Evolutionary conservation across 2,888 invertebrate species (phyloP).

Genomic region (Xiphydria camelus): DNA sequence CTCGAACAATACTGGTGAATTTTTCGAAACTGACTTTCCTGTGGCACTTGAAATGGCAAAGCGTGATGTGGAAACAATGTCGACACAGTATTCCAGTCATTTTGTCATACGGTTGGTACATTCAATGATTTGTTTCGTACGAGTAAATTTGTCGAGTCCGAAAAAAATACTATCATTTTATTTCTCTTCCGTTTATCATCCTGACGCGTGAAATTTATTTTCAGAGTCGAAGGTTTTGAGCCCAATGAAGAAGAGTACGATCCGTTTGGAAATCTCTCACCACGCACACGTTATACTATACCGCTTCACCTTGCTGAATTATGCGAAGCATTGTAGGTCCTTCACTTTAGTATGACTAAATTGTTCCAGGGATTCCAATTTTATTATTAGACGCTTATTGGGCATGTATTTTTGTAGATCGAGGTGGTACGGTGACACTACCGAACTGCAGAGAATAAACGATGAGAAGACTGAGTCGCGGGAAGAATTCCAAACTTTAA

Average conservation of each 20-base stretch:
- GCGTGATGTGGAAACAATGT: slow-evolving; percentile 24
- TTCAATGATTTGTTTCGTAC: too few species aligned
- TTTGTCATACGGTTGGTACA: slow-evolving; percentile 39
- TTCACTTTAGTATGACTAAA: too few species aligned
- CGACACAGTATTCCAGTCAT: slow-evolving; percentile 33
- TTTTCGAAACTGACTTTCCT: slow-evolving; percentile 39
- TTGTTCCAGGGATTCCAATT: too few species aligned
- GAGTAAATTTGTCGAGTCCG: not conserved
- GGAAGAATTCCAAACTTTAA: too few species aligned
- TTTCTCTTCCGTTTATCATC: not conserved
- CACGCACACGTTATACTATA: slow-evolving; percentile 39
- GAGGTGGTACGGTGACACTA: too few species aligned
- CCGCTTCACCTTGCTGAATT: slow-evolving; percentile 42
- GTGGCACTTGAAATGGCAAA: slow-evolving; percentile 38
- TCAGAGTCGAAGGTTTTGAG: slow-evolving; percentile 38
- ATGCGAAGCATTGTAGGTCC: too few species aligned
- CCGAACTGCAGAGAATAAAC: too few species aligned
- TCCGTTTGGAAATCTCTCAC: slow-evolving; percentile 41
- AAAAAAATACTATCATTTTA: not conserved
- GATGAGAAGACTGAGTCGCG: too few species aligned
- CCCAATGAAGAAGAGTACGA: slow-evolving; percentile 27
- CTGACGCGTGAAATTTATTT: too few species aligned
- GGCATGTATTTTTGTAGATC: too few species aligned
- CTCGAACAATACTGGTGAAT: slow-evolving; percentile 29
- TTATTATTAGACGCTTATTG: too few species aligned